Conservation (phyloP, 2,888 invertebrate species). For the Sarcophaga subvicina region DNA sequence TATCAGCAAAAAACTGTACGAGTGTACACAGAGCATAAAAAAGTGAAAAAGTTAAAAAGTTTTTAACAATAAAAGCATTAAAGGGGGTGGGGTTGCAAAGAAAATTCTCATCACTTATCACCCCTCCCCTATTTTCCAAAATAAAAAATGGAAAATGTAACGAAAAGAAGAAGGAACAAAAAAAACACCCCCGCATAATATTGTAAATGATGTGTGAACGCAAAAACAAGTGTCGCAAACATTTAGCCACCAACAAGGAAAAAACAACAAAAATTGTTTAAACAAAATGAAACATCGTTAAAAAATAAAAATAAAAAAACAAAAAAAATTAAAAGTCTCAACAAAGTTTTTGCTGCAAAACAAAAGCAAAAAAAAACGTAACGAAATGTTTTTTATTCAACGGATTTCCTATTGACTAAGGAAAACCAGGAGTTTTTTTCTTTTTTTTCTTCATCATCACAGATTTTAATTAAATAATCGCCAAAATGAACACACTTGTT, state of each 20-base stretch:
- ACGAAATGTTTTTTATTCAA: conserved; percentile 7
- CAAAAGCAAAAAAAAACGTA: too few species aligned
- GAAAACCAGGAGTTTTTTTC: conserved; percentile 24
- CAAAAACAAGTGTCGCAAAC: conserved; percentile 62
- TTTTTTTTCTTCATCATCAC: neutral
- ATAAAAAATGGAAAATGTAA: too few species aligned
- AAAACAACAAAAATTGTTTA: conserved; percentile 25
- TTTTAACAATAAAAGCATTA: conserved; percentile 28
- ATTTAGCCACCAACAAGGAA: conserved; percentile 47
- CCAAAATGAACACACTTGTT: conserved; percentile 25
- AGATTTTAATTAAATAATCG: conserved; percentile 44
- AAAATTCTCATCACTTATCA: conserved; percentile 17
- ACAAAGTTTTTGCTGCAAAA: conserved; percentile 3
- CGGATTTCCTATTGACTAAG: conserved; percentile 30
- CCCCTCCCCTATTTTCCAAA: too few species aligned
- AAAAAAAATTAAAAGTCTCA: neutral
- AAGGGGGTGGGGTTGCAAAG: neutral
- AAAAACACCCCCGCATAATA: conserved; percentile 26
- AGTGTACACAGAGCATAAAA: neutral
- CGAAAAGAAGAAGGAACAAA: neutral
- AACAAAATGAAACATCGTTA: conserved; percentile 23
- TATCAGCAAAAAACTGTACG: neutral
- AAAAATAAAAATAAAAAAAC: conserved; percentile 7
- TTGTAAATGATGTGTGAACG: conserved; percentile 63
- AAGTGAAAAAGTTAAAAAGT: conserved; percentile 48